Base-by-base conservation (phyloP, 1,140 invertebrate genomes). In the Drosophila triauraria region DNA sequence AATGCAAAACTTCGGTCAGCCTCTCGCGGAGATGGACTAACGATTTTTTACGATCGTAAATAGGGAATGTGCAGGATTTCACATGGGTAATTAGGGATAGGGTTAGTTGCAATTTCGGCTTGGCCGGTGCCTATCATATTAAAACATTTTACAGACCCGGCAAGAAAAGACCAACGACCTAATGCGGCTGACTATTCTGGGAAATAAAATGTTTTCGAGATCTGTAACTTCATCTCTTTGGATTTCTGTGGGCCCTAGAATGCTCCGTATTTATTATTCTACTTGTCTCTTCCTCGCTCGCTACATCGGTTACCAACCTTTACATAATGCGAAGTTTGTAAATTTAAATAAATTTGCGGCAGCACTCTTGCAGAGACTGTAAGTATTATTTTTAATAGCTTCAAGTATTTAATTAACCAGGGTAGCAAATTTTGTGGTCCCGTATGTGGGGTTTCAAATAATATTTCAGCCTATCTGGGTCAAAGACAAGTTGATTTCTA, bases 401-500 rank as follows among this genome's bases (percentile, higher is more conserved):
- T 53, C 5, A 35, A 7, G 8, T 13, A 20, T 53, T 53, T 20
- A 2, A 10, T 51, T 8, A 51, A 15, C 17, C 1, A 32, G 15
- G 8, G 9, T 30, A 5, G 15, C 8, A 51, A 32, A 51, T 30
- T 12, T 51, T 12, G 27, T 32, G 15, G 3, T 4, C 27, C 50
- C n/a, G n/a, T 12, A 10, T 51, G 25, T 51, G 48, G 48, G 15
- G 48, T 51, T 30, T 51, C 50, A 10, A 51, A 51, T 9, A 30
- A 12, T 51, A 51, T 32, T 12, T n/a, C 25, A 17, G 5, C 25
- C 27, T 51, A 3, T 51, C n/a, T 30, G 50, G 50, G 42, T 64
- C 15, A 27, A 77, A 40, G 4, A 67, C 23, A 32, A 79, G 59
- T 59, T 71, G 76, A 38, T 69, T 82, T 32, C 51, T 70, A 46